Conservation (phyloP, 2,888 invertebrate genomes). For the Endotricha flammealis region DNA sequence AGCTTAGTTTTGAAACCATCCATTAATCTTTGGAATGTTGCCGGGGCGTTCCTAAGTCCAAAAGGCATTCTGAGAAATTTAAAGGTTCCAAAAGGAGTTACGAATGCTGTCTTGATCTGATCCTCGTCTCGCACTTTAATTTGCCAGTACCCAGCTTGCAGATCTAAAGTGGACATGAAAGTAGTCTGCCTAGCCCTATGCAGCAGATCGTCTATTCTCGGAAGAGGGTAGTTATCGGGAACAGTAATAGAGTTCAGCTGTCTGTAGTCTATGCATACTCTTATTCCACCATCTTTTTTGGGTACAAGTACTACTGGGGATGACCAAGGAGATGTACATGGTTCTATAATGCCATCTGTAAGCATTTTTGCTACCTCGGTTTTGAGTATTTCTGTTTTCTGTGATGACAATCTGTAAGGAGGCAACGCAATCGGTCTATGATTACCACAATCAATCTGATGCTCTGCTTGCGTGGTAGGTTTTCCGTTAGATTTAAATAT, state of each 20-base stretch:
- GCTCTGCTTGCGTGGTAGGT: neutral
- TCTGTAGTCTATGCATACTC: conserved; percentile 41
- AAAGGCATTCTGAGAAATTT: conserved; percentile 35
- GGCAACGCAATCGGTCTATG: neutral
- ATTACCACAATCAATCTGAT: neutral
- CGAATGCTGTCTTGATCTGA: conserved; percentile 32
- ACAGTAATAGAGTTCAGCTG: conserved; percentile 20
- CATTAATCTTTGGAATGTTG: conserved; percentile 27
- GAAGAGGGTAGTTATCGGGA: conserved; percentile 37
- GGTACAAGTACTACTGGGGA: conserved; percentile 41
- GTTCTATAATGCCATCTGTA: conserved; percentile 4
- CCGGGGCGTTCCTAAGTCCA: conserved; percentile 30
- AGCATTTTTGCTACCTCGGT: neutral
- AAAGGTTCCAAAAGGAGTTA: conserved; percentile 30
- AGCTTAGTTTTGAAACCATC: conserved; percentile 12
- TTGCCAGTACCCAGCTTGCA: conserved; percentile 29
- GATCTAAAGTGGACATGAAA: conserved; percentile 27
- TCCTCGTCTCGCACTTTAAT: conserved; percentile 22
- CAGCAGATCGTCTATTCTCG: conserved; percentile 40
- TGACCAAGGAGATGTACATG: conserved; percentile 31
- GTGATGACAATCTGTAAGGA: neutral
- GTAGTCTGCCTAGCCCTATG: conserved; percentile 28
- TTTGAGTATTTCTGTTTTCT: neutral
- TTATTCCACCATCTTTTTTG: conserved; percentile 29
- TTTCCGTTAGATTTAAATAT: neutral